These are phyloP conservation scores for Ectemnius cavifrons DNA, from an alignment of 2,888 invertebrate species.

Conservation along the genomic window DNA sequence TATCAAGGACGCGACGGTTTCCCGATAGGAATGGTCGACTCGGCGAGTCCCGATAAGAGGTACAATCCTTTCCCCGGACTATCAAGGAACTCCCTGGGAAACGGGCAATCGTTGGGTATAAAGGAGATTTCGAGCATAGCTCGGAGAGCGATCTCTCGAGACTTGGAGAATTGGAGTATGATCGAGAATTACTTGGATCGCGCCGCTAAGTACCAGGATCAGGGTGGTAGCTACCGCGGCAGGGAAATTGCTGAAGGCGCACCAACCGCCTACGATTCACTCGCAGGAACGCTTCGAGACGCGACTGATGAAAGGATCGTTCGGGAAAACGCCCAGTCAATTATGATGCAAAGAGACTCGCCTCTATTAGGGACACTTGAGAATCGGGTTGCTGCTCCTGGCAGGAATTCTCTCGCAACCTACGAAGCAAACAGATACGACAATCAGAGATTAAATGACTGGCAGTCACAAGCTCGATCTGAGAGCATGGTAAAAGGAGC, in stretches of 20 bases:
- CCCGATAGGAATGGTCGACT: background rate
- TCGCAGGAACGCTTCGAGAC: background rate
- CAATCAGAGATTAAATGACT: background rate
- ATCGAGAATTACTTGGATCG: slow-evolving; percentile 46
- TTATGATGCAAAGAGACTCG: background rate
- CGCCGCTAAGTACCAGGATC: slow-evolving; percentile 33
- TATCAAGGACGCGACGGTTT: background rate
- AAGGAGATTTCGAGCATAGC: slow-evolving; percentile 52
- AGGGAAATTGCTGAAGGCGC: no score
- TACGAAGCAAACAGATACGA: background rate
- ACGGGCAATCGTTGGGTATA: slow-evolving; percentile 17
- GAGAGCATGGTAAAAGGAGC: background rate
- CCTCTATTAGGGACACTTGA: background rate
- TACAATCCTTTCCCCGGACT: background rate
- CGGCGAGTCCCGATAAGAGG: background rate
- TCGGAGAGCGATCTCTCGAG: slow-evolving; percentile 46
- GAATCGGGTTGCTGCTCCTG: background rate
- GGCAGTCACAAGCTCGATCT: background rate
- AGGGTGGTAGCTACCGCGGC: slow-evolving; percentile 12
- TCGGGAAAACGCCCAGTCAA: background rate
- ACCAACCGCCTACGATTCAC: background rate
- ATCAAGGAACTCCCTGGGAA: background rate
- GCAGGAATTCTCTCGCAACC: background rate
- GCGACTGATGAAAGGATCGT: background rate
- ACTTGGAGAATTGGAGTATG: slow-evolving; percentile 51